phyloP scores from a whole-genome alignment of 2,113 vertebrate species.

The Rhynchomys soricoides region DNA sequence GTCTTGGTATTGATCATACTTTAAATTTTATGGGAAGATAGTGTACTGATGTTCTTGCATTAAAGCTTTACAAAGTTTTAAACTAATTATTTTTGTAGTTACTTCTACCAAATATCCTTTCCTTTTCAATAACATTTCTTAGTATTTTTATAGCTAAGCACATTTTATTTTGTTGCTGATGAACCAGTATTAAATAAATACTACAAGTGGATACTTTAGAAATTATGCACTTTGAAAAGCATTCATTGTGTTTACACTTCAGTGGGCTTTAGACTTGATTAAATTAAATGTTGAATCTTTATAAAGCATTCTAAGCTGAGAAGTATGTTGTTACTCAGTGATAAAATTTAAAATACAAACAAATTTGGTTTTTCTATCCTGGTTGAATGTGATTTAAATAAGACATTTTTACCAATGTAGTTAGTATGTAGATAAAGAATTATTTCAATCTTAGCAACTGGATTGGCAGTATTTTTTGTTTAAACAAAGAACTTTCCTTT shows the following conservation, averaged over 20 bases:
- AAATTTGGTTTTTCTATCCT: conserved; percentile 80
- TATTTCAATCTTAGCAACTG: conserved; percentile 81
- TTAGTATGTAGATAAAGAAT: conserved; percentile 81
- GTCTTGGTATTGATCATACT: conserved; percentile 87
- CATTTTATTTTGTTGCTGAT: conserved; percentile 85
- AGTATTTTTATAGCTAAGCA: conserved; percentile 89
- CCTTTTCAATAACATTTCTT: conserved; percentile 91
- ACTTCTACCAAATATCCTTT: conserved; percentile 93
- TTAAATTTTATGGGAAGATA: conserved; percentile 87
- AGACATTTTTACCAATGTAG: conserved; percentile 81
- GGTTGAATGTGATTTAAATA: conserved; percentile 87
- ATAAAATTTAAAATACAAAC: conserved; percentile 69
- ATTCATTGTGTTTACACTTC: conserved; percentile 73
- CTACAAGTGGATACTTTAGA: conserved; percentile 75
- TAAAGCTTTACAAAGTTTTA: conserved; percentile 91
- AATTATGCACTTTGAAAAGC: conserved; percentile 80
- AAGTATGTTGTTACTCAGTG: conserved; percentile 78
- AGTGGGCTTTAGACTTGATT: conserved; percentile 78
- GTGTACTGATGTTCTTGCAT: conserved; percentile 89
- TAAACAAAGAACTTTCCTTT: conserved; percentile 84
- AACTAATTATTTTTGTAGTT: conserved; percentile 98
- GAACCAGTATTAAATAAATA: conserved; percentile 83
- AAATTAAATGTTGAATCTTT: conserved; percentile 73
- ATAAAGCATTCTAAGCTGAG: conserved; percentile 75
- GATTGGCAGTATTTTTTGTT: conserved; percentile 78